Base-by-base conservation (phyloP, 2,797 vertebrate species). In the Mormyrops boulengeri region DNA sequence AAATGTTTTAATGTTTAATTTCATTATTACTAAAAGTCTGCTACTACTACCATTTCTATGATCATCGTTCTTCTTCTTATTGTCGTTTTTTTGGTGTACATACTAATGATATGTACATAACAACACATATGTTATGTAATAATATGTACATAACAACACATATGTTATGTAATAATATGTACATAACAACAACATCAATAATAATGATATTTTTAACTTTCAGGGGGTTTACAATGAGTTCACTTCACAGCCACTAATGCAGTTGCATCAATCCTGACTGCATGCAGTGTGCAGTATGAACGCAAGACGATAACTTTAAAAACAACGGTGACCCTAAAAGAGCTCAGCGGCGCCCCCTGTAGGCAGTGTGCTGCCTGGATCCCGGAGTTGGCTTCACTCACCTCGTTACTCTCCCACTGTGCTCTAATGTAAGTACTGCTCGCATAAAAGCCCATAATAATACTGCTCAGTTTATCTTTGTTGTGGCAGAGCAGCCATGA, bases 401-500 rank as follows among this genome's bases (percentile, higher is more conserved):
- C 94, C 94, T 94, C 90, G 82, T 69, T n/a, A 84, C n/a, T 90
- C 77, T 90, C 80, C 87, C 73, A 11, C 6, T 52, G 57, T 50
- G 66, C 85, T 89, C 41, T 53, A 87, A 66, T 89, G 84, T 91
- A 88, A 87, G 88, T 87, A 73, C 22, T 84, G 73, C 84, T 89
- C 17, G 85, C 89, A 87, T 90, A 90, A 91, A 91, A 90, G 55
- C 66, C 91, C 90, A 90, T 92, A 80, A 57, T 89, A 84, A 55
- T 38, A 87, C 17, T 57, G 19, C 44, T 89, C 89, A 90, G 87
- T 91, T 85, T 90, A 84, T 91, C 90, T 90, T 91, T 88, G 89
- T 91, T 92, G 93, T 52, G 89, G 66, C 88, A 91, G 90, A 91
- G 11, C 91, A 88, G 94, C 69, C 94, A 95, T 93, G 94, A 92